Evolutionary conservation across 2,113 vertebrate species (phyloP), one percentile per base, ranked within the genome.

Genomic region (Gallinago paraguaiae): DNA sequence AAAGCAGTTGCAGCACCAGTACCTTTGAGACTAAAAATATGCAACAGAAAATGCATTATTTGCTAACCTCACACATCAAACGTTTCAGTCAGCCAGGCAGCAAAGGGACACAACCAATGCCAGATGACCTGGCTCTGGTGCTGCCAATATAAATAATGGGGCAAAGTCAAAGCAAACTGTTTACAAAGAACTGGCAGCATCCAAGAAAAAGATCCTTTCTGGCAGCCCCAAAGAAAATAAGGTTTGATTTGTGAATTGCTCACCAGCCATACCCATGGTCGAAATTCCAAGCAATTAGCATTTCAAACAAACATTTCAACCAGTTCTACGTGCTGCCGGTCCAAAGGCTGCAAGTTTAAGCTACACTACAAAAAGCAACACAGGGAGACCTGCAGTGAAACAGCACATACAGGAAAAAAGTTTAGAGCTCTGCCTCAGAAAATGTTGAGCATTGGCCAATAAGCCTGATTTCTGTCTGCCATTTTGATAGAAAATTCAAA

Each of bases 91-190:
- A 91, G 76, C 9, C 76, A 75, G 69, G 59, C 65, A 91, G 65
- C 57, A 64, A 59, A 81, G 69, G 82, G 72, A 59, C 51, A 75
- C 10, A 59, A 68, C 8, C 60, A 68, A 3, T 24, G 69, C 43
- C 82, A 86, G 69, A 30, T 70, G 60, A 88, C 33, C 48, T 33
- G 53, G 53, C 72, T 53, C 33, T 68, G 56, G 56, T 84, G n/a
- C 24, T 84, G 80, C 76, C 76, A 93, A 68, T 31, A 61, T 4
- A 82, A 53, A 84, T 4, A 86, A 71, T 6, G 51, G n/a, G 88
- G 80, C 72, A 88, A 92, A 96, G 48, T 72, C 69, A 92, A 94
- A 86, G 69, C 39, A 90, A 94, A 79, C 27, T 76, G 45, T 91
- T 95, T 84, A 88, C 46, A 53, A 86, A 93, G 68, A 81, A 35